A percentile compares a stretch with the other conserved stretches of the same genome.
phyloP scores from a whole-genome alignment of 2,797 vertebrate genomes.

The Oreochromis grahami region DNA sequence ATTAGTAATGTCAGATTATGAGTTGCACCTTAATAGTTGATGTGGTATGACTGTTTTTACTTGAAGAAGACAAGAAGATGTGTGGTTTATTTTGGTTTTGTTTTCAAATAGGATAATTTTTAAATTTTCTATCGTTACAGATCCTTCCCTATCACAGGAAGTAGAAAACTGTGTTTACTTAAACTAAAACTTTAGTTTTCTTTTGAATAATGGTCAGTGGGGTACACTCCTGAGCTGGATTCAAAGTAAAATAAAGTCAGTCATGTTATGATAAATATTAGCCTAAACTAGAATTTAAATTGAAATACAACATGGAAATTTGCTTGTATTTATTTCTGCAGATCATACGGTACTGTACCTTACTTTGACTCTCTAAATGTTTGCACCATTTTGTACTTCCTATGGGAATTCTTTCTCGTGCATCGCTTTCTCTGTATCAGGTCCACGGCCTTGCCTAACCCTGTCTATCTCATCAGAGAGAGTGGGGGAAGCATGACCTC shows the following conservation, averaged over 20 bases:
- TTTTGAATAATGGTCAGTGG: background rate
- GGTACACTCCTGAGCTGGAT: background rate
- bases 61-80: background rate
- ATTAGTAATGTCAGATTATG: background rate
- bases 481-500: slow-evolving; percentile 54
- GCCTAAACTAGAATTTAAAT: background rate
- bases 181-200: background rate
- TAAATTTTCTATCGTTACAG: background rate
- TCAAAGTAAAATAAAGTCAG: background rate
- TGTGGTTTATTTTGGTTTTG: background rate
- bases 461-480: slow-evolving; percentile 36
- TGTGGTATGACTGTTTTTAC: background rate
- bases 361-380: background rate
- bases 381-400: background rate
- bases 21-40: background rate
- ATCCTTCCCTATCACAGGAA: background rate
- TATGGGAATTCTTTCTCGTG: slow-evolving; percentile 16
- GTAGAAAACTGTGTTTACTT: background rate
- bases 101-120: background rate
- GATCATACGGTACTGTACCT: background rate
- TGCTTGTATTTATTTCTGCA: background rate
- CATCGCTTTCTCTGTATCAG: slow-evolving; percentile 25
- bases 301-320: background rate
- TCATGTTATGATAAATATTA: background rate
- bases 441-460: slow-evolving; percentile 26